Evolutionary conservation across 2,113 vertebrate genomes (phyloP), one percentile per base, ranked within the genome.

Genomic region (Asarcornis scutulata): DNA sequence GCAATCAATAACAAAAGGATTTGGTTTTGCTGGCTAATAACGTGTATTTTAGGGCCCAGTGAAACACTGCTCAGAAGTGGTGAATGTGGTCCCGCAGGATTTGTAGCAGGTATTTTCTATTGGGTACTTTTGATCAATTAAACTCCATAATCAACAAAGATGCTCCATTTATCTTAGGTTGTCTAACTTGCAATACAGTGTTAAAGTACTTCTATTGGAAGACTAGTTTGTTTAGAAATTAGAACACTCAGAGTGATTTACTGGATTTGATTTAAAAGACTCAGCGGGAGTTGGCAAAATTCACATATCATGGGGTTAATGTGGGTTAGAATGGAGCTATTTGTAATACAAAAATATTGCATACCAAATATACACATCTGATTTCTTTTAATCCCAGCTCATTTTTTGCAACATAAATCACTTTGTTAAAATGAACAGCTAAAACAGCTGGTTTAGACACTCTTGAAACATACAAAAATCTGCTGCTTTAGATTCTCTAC

Each of bases 321-420:
- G 98, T 95, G 98, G 98, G 98, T 98, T 98, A 98, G 98, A 96
- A 97, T 58, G 97, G 94, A 97, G 98, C 98, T 98, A 97, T 98
- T 97, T 98, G 98, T 98, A 98, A 97, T 90, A 90, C 96, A 97
- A 97, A 98, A 98, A 97, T 97, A 97, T 89, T 93, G 98, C 98
- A 95, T 96, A 97, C 98, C 98, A 97, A 97, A 97, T 83, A 97
- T 97, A 95, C 98, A 96, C 98, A 98, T 98, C 98, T 98, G 98
- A 98, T 98, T 98, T 89, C 97, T 97, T 97, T 98, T 97, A 97
- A 98, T 98, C 98, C 98, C 96, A 53, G 96, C 95, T 97, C 97
- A 89, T 96, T 96, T 97, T 98, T 95, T 98, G 96, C 97, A 96
- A 97, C 95, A 96, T 97, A 96, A 97, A 89, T 97, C 93, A 94